phyloP scores from a whole-genome alignment of 2,888 invertebrate genomes.

The Dinocampus coccinellae region DNA sequence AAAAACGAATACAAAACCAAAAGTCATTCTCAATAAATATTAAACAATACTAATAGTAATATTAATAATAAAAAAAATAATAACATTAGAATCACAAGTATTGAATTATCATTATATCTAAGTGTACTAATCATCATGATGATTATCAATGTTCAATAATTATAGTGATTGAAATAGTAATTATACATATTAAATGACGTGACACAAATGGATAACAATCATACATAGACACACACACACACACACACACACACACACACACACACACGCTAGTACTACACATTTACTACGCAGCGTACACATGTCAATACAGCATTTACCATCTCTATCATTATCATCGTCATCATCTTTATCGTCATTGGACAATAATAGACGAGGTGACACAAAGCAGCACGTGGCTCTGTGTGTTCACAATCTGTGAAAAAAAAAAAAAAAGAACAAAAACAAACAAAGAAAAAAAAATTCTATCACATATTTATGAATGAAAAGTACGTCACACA shows the following conservation, averaged over 20 bases:
- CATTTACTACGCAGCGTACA: neutral
- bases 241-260: neutral
- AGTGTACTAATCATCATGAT: neutral
- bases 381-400: neutral
- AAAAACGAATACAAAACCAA: neutral
- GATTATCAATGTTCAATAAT: neutral
- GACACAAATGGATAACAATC: neutral
- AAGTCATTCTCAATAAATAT: slow-evolving; percentile 3
- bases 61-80: neutral
- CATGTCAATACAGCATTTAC: neutral
- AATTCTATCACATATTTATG: too few species aligned
- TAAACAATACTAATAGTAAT: too few species aligned
- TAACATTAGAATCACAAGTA: neutral
- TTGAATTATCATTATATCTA: neutral
- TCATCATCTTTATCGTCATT: too few species aligned
- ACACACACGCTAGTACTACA: neutral
- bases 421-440: neutral
- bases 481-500: neutral
- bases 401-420: neutral
- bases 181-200: neutral
- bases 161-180: neutral
- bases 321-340: neutral
- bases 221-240: neutral
- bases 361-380: too few species aligned
- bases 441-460: too few species aligned